Base-by-base conservation (phyloP, 2,113 vertebrate genomes). In the Camelus dromedarius region DNA sequence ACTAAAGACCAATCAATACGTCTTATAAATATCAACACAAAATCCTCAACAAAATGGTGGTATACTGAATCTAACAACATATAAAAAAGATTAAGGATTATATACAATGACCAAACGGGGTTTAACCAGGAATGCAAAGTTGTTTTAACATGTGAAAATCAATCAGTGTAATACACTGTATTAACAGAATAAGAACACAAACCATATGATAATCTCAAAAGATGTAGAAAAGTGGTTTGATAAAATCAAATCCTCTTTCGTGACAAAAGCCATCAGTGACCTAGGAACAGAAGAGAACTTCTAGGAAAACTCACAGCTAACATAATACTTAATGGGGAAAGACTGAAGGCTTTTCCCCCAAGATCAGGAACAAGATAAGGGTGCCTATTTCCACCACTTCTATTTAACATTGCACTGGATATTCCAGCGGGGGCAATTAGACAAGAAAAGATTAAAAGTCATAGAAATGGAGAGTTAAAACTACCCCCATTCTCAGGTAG, bases 401-500 rank as follows among this genome's bases (percentile, higher is more conserved):
- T 72, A 52, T 46, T 91, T 69, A 66, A 66, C 13, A 58, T 77
- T 72, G 2, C 0, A 26, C 56, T 93, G 60, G 7, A 82, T 81
- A 38, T 89, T 69, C 32, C 86, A 85, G 18, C 20, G 9, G 69
- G 54, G 80, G 5, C 18, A 10, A n/a, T 70, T 79, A 48, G 60
- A 52, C 8, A 69, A 76, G 28, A 50, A 64, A 85, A 70, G 69
- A 58, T 20, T 32, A 83, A 80, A 95, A 93, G 28, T 32, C n/a
- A 90, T 24, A 7, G 83, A 85, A 89, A 82, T 66, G 54, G n/a
- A 85, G 48, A 93, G 85, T 67, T 86, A 85, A 96, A 93, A 64
- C 32, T 62, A 75, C 32, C 15, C 86, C 28, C 35, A 69, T 70
- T 81, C 28, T 72, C 32, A 69, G 20, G 79, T 52, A 28, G 35